phyloP scores from a whole-genome alignment of 2,888 invertebrate genomes.

The Monochamus alternatus region DNA sequence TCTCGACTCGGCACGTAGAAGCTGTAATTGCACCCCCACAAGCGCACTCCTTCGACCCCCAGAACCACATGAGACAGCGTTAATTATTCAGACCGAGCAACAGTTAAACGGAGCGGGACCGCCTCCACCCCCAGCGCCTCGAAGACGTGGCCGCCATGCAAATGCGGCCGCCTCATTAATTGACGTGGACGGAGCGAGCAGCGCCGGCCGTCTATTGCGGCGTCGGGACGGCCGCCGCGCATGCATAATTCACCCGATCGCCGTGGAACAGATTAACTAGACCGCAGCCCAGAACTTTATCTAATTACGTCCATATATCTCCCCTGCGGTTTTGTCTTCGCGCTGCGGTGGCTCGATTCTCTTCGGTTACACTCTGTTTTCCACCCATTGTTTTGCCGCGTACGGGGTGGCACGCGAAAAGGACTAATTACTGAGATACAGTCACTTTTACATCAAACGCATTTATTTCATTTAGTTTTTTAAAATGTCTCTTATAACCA shows the following conservation, averaged over 20 bases:
- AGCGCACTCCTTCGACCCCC: background rate
- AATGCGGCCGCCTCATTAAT: conserved; percentile 52
- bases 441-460: conserved; percentile 39
- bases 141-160: conserved; percentile 45
- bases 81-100: conserved; percentile 44
- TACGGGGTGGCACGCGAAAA: conserved; percentile 21
- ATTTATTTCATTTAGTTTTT: conserved; percentile 34
- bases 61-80: conserved; percentile 10
- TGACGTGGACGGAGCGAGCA: conserved; percentile 45
- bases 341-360: conserved; percentile 58
- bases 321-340: conserved; percentile 62
- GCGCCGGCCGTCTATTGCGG: conserved; percentile 53
- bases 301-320: conserved; percentile 69
- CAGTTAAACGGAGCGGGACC: conserved; percentile 41
- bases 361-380: conserved; percentile 52
- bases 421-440: too few relatives aligned
- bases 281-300: conserved; percentile 69
- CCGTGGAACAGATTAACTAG: conserved; percentile 67
- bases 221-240: conserved; percentile 56
- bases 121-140: conserved; percentile 39
- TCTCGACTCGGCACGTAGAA: background rate
- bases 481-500: too few relatives aligned
- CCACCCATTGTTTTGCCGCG: conserved; percentile 48
- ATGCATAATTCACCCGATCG: conserved; percentile 61
- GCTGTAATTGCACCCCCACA: background rate